A percentile compares a stretch with the other conserved stretches of the same genome.
Conservation (phyloP, 2,113 vertebrate genomes). For the Cinclus mexicanus region DNA sequence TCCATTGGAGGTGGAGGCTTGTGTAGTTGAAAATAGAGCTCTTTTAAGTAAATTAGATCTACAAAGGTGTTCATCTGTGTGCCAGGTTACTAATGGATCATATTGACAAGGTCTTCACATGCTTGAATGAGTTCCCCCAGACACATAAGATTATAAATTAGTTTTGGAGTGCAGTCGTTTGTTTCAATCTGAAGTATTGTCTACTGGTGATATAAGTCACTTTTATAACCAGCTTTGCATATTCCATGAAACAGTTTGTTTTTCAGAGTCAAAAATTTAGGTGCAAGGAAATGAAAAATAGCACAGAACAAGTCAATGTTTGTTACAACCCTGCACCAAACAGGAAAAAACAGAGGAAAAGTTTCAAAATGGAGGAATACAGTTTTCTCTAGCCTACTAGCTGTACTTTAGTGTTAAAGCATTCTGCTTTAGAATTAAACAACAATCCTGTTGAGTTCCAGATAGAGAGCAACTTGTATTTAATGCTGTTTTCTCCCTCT, state of each 20-base stretch:
- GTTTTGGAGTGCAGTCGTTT: background rate
- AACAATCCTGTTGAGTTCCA: background rate
- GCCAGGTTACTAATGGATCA: background rate
- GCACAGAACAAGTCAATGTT: background rate
- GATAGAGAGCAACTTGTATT: background rate
- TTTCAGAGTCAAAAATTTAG: background rate
- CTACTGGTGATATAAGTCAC: background rate
- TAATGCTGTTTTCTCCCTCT: background rate
- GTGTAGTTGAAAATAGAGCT: background rate
- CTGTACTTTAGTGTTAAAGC: background rate
- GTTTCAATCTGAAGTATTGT: background rate
- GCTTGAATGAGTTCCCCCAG: background rate
- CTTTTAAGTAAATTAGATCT: background rate
- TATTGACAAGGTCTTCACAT: background rate
- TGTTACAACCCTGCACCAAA: background rate
- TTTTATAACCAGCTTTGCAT: background rate
- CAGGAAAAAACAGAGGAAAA: background rate
- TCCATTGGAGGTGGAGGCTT: background rate
- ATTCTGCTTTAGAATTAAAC: background rate
- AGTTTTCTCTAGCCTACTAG: background rate
- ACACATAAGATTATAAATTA: background rate
- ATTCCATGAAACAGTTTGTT: background rate
- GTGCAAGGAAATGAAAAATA: background rate
- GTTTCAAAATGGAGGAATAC: background rate
- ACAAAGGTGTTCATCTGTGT: background rate